Percentiles rank a stretch among this genome's conserved stretches.
phyloP scores from a whole-genome alignment of 1,140 invertebrate species.

The Micrasema minimum region DNA sequence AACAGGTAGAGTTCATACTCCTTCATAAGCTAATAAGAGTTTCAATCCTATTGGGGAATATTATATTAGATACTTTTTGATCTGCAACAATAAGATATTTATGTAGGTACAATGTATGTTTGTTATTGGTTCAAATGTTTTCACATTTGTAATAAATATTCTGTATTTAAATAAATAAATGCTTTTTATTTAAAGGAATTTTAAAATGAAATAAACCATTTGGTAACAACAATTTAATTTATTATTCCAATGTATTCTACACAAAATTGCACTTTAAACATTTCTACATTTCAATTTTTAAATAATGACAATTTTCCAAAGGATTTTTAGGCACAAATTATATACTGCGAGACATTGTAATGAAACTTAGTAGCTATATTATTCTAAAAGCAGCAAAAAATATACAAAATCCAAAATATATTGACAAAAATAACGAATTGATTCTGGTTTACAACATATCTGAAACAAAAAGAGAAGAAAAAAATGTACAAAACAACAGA shows the following conservation, averaged over 20 bases:
- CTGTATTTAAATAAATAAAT: too few relatives aligned
- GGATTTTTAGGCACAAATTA: background rate
- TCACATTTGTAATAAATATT: too few relatives aligned
- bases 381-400: slow-evolving; percentile 14
- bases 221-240: slow-evolving; percentile 2
- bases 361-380: slow-evolving; percentile 5
- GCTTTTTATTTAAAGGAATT: background rate
- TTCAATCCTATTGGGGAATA: too few relatives aligned
- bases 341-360: background rate
- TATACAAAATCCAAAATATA: slow-evolving; percentile 18
- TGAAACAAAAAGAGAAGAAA: slow-evolving; percentile 41
- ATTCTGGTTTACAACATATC: slow-evolving; percentile 22
- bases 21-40: too few relatives aligned
- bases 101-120: too few relatives aligned
- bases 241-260: slow-evolving; percentile 15
- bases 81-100: too few relatives aligned
- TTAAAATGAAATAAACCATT: slow-evolving; percentile 7
- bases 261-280: background rate
- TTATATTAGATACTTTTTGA: too few relatives aligned
- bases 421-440: slow-evolving; percentile 11
- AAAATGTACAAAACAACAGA: slow-evolving; percentile 21
- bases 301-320: background rate
- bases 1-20: too few relatives aligned
- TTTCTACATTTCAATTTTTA: background rate
- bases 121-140: too few relatives aligned